Evolutionary conservation across 2,797 vertebrate genomes (phyloP).

Genomic region (Nannoperca australis): DNA sequence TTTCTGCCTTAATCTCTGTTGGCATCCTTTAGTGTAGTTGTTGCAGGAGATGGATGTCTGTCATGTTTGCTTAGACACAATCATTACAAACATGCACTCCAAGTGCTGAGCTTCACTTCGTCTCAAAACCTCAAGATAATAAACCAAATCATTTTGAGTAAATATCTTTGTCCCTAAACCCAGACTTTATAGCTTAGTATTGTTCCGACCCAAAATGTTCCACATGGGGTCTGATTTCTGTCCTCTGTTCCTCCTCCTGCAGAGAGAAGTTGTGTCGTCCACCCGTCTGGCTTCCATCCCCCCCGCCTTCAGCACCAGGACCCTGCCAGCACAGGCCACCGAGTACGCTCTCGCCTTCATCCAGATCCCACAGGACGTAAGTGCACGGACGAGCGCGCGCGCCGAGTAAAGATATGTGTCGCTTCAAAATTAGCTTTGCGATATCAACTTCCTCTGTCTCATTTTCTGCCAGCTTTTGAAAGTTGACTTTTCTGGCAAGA

Average conservation of each 20-base stretch:
- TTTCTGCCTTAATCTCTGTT: conserved; percentile 1
- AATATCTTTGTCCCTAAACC: background rate
- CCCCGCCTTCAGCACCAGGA: conserved; percentile 90
- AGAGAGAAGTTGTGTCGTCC: conserved; percentile 93
- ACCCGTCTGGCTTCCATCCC: conserved; percentile 91
- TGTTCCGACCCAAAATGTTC: background rate
- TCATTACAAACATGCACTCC: conserved; percentile 8
- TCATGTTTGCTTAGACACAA: conserved; percentile 23
- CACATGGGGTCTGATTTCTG: conserved; percentile 27
- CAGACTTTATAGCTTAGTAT: background rate
- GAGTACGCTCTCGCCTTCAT: conserved; percentile 95
- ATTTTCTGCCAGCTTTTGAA: conserved; percentile 62
- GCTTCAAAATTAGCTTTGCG: conserved; percentile 51
- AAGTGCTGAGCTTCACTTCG: conserved; percentile 7
- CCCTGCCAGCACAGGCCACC: conserved; percentile 92
- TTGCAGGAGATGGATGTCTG: conserved; percentile 16
- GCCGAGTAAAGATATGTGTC: conserved; percentile 40
- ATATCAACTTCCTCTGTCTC: conserved; percentile 43
- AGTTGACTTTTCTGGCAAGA: conserved; percentile 59
- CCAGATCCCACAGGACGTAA: conserved; percentile 95
- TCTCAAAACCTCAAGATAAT: background rate
- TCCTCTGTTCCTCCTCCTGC: conserved; percentile 47
- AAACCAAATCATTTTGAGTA: conserved; percentile 6
- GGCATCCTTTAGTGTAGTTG: background rate
- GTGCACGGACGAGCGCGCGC: conserved; percentile 66